Percentiles rank a stretch among this genome's conserved stretches.
Conservation (phyloP, 2,888 invertebrate species). For the Platyscelio sp. region DNA sequence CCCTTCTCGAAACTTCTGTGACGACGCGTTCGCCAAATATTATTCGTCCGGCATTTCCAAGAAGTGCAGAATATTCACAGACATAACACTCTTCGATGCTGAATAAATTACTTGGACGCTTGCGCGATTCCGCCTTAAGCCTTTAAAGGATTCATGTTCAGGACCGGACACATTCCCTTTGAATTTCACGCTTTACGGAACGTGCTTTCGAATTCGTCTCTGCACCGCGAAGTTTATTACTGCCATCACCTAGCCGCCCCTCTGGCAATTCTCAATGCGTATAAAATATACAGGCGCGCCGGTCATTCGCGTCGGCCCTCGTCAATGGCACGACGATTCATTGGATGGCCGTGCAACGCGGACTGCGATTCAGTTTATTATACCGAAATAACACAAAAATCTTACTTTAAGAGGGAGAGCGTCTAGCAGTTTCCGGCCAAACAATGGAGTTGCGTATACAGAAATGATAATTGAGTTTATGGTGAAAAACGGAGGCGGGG, state of each 20-base stretch:
- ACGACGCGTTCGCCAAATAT: no score
- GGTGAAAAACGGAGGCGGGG: no score
- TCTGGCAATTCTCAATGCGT: constrained; percentile 54
- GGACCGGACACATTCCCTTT: constrained; percentile 80
- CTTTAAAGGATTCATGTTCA: no score
- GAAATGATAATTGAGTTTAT: no score
- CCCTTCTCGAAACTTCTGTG: no score
- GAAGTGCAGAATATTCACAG: constrained; percentile 62
- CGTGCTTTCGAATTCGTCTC: constrained; percentile 75
- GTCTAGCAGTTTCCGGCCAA: no score
- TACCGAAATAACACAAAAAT: background rate
- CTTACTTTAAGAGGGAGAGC: constrained; percentile 1
- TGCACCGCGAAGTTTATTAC: constrained; percentile 77
- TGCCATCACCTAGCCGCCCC: constrained; percentile 61
- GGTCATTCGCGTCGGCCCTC: constrained; percentile 58
- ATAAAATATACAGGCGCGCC: constrained; percentile 68
- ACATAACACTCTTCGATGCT: constrained; percentile 59
- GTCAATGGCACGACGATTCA: constrained; percentile 51
- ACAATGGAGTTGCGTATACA: no score
- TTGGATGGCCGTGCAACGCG: constrained; percentile 1
- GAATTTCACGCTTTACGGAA: constrained; percentile 80
- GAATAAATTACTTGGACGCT: constrained; percentile 65
- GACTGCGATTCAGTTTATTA: constrained; percentile 14
- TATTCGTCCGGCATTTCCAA: constrained; percentile 22
- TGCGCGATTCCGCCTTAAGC: constrained; percentile 63